Evolutionary conservation across 2,113 vertebrate genomes (phyloP).

Genomic region (Plotosus lineatus): DNA sequence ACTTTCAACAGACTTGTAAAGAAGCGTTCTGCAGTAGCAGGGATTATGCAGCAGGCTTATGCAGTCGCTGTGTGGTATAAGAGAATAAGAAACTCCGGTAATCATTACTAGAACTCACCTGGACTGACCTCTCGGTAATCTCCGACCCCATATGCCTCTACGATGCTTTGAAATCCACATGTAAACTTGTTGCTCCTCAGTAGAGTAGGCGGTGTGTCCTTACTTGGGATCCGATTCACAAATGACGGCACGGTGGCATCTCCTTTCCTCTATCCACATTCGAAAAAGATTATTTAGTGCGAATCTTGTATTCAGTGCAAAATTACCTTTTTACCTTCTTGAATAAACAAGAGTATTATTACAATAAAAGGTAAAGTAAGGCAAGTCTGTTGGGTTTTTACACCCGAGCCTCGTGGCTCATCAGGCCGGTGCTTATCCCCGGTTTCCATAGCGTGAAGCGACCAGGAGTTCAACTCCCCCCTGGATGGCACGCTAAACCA

Average conservation of each 20-base stretch:
- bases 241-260: slow-evolving; percentile 89
- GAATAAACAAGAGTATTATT: neutral
- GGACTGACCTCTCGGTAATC: slow-evolving; percentile 94
- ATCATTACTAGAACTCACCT: slow-evolving; percentile 72
- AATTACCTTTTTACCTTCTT: neutral
- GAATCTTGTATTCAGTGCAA: neutral
- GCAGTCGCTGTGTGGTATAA: neutral
- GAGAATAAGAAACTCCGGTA: neutral
- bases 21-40: too few relatives aligned
- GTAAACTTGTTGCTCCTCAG: slow-evolving; percentile 96
- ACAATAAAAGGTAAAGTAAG: too few relatives aligned
- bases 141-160: slow-evolving; percentile 94
- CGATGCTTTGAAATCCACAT: slow-evolving; percentile 92
- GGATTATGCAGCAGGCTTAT: neutral
- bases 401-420: too few relatives aligned
- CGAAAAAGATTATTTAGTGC: slow-evolving; percentile 14
- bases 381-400: too few relatives aligned
- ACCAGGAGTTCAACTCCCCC: too few relatives aligned
- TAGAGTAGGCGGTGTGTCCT: slow-evolving; percentile 85
- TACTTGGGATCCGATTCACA: slow-evolving; percentile 91
- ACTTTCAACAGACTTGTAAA: neutral
- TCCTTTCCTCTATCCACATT: slow-evolving; percentile 82
- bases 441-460: too few relatives aligned
- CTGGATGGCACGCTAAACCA: too few relatives aligned
- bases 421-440: too few relatives aligned